Evolutionary conservation across 2,797 vertebrate genomes (phyloP).

Genomic region (Monodelphis domestica): DNA sequence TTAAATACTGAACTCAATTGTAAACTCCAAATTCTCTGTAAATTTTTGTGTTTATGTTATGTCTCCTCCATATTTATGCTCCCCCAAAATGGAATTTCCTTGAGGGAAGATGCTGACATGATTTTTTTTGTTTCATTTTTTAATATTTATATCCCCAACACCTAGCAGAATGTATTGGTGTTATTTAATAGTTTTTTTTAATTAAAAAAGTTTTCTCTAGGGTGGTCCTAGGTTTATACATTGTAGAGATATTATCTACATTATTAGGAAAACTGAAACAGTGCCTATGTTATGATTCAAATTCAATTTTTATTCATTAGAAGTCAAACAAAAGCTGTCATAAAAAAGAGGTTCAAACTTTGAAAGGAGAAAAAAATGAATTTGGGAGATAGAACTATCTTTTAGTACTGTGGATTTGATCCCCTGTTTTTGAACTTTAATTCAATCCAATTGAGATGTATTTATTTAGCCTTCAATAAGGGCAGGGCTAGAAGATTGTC

Average conservation of each 20-base stretch:
- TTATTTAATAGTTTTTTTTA: neutral
- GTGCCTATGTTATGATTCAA: neutral
- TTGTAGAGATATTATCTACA: conserved; percentile 1
- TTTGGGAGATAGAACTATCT: neutral
- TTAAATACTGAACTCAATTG: neutral
- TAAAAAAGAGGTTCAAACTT: neutral
- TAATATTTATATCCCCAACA: no score
- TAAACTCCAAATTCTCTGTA: neutral
- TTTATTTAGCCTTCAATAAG: neutral
- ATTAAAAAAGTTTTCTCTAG: neutral
- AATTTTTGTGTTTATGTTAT: neutral
- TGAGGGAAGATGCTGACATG: neutral
- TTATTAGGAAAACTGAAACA: neutral
- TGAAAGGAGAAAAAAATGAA: conserved; percentile 9
- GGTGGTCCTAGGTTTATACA: neutral
- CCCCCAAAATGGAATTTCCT: neutral
- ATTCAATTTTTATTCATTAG: conserved; percentile 14
- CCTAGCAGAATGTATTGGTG: neutral
- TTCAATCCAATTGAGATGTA: neutral
- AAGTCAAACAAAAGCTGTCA: neutral
- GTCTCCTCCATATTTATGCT: neutral
- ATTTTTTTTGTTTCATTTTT: no score
- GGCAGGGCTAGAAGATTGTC: neutral
- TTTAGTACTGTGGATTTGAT: neutral
- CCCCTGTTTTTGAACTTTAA: neutral